Base-by-base conservation (phyloP, 2,888 invertebrate genomes). In the Nebria salina region DNA sequence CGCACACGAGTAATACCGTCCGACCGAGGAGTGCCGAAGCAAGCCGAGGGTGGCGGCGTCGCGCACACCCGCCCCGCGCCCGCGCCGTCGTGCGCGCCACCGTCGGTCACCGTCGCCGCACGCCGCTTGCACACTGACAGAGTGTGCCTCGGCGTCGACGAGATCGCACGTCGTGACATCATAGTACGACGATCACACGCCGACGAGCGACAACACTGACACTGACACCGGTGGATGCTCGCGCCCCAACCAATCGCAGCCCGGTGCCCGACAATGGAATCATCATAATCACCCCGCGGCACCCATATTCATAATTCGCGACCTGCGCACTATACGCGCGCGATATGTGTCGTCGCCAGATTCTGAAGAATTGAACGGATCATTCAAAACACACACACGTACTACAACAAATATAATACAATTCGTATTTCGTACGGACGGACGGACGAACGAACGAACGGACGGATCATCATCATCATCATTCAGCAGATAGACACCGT, bases 131-230 rank as follows among this genome's bases (percentile, higher is more conserved):
- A 70, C 70, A 85, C 85, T 85, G 86, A 86, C 87, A 89, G 88
- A 89, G 87, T 87, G 88, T 88, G 88, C 87, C 89, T 87, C 88
- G 88, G 87, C 89, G 89, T 87, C 88, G 88, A 85, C 85, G 86
- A 86, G 88, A 87, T 86, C 87, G 87, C 88, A 88, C 86, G 87
- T 85, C 85, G 86, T 68, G 41, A 41, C 65, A 25, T 41, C 65
- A 34, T 68, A 26, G 41, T 25, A 25, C 65, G 34, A 13, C 76
- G 43, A 11, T 34, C 34, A 34, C 72, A 72, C 68, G 72, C 34
- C 54, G 54, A 42, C 72, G 68, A 42, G 41, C 66, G 26, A 64
- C 65, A 65, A 68, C 66, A 72, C 81, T n/a, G 34, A 68, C 66
- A 72, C 81, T n/a, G 34, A 20, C 43, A 43, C 72, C 13, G 54